Conservation (phyloP, 1,140 invertebrate species). For the Drosophila santomea region DNA sequence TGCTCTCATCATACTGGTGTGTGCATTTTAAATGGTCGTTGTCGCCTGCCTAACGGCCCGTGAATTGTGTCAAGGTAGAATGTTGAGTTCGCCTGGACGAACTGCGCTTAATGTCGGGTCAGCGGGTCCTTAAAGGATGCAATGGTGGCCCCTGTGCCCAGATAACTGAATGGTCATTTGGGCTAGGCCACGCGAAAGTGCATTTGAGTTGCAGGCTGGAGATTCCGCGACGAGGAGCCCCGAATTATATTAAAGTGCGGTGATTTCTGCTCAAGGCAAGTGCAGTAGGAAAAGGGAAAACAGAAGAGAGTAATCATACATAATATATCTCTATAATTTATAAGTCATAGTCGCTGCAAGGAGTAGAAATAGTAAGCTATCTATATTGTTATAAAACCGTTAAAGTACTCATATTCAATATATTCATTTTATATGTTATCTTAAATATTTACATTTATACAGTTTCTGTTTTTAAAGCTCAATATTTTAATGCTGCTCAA, state of each 20-base stretch:
- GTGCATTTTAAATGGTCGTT: constrained; percentile 74
- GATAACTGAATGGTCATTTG: constrained; percentile 52
- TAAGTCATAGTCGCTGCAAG: background rate
- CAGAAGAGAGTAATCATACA: background rate
- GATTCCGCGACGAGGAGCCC: constrained; percentile 1
- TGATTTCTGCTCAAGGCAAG: constrained; percentile 3
- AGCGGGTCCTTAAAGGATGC: constrained; percentile 35
- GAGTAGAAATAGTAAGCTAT: too few relatives aligned
- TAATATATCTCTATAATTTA: background rate
- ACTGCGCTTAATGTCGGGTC: constrained; percentile 44
- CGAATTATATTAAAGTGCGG: constrained; percentile 18
- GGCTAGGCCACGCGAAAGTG: constrained; percentile 37
- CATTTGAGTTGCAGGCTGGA: constrained; percentile 20
- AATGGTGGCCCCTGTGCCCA: constrained; percentile 1
- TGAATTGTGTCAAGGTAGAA: constrained; percentile 76
- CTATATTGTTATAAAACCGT: too few relatives aligned
- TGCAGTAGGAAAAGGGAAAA: background rate
- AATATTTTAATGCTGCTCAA: too few relatives aligned
- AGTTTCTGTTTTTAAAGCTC: too few relatives aligned
- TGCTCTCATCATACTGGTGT: constrained; percentile 35
- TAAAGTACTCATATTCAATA: too few relatives aligned
- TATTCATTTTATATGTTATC: too few relatives aligned
- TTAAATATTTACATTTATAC: too few relatives aligned
- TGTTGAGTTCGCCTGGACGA: constrained; percentile 29
- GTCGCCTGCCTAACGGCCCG: constrained; percentile 67